phyloP scores from a whole-genome alignment of 2,113 vertebrate species.

The Dicrurus megarhynchus region DNA sequence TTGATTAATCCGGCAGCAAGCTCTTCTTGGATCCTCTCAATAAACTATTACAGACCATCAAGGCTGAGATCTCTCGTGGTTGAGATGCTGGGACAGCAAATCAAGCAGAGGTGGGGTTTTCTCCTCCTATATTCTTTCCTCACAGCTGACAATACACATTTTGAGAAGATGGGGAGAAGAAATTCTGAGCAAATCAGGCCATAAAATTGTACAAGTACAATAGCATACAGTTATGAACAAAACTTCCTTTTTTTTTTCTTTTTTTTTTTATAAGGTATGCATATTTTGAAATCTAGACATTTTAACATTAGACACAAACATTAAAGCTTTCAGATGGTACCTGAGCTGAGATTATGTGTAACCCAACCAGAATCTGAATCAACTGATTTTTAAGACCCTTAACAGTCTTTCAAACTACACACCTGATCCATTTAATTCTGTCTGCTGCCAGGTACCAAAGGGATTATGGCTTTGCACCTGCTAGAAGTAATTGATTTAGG shows the following conservation, averaged over 20 bases:
- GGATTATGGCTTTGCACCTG: neutral
- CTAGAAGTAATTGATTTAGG: neutral
- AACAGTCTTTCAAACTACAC: neutral
- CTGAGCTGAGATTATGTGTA: neutral
- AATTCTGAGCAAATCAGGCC: neutral
- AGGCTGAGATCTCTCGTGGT: neutral
- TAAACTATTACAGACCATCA: neutral
- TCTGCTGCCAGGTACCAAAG: neutral
- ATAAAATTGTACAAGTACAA: neutral
- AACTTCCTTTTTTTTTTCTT: neutral
- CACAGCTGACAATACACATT: neutral
- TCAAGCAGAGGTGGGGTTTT: neutral
- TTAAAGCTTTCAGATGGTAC: neutral
- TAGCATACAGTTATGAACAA: neutral
- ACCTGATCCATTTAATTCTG: neutral
- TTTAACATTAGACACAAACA: neutral
- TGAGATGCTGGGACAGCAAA: neutral
- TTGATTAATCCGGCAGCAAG: neutral
- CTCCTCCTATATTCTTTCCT: neutral
- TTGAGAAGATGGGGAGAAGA: neutral
- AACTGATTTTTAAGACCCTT: constrained; percentile 39
- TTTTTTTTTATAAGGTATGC: neutral
- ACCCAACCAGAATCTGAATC: constrained; percentile 30
- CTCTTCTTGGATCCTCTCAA: neutral
- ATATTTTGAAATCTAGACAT: neutral